Evolutionary conservation across 2,797 vertebrate genomes (phyloP).

Genomic region (Acrossocheilus wenchowensis): DNA sequence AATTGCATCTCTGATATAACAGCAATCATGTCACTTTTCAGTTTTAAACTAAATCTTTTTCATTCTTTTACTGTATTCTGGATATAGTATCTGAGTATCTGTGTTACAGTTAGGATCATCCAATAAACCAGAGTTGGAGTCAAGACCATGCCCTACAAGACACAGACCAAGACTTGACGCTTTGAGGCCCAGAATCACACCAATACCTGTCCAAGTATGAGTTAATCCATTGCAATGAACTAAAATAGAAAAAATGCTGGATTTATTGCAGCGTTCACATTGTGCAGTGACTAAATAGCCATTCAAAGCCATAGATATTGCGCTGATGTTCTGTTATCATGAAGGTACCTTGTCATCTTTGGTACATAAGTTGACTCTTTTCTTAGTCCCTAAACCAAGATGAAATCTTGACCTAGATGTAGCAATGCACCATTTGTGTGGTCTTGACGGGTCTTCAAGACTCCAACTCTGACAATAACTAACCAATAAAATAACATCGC

Average conservation of each 20-base stretch:
- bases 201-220: background rate
- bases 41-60: background rate
- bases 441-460: conserved; percentile 7
- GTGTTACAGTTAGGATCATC: background rate
- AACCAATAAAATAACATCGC: background rate
- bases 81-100: background rate
- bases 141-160: background rate
- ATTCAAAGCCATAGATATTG: background rate
- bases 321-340: background rate
- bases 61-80: background rate
- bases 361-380: background rate
- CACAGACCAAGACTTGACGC: background rate
- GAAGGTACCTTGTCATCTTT: background rate
- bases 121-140: conserved; percentile 24
- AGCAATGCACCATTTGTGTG: background rate
- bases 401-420: background rate
- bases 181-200: background rate
- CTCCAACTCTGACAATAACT: conserved; percentile 2
- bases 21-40: conserved; percentile 2
- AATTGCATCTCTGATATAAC: background rate
- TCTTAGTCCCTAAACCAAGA: background rate
- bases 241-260: background rate
- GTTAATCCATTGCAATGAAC: background rate
- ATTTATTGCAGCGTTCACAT: background rate
- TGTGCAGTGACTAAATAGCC: background rate